These are phyloP conservation scores for Nowickia ferox DNA, from an alignment of 2,888 invertebrate genomes.

Conservation along the genomic window DNA sequence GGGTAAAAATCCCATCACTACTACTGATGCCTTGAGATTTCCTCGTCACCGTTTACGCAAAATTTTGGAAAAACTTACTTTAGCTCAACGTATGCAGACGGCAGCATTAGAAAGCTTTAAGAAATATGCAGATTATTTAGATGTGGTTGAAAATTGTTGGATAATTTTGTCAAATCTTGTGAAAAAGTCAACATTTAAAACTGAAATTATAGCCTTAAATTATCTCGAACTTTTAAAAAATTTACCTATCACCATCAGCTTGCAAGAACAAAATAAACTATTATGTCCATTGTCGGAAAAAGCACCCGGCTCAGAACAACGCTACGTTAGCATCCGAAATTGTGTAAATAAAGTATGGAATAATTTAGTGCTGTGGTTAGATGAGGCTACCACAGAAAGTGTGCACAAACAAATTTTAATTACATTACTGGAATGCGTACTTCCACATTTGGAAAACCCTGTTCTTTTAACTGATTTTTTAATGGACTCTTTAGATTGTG, in stretches of 20 bases:
- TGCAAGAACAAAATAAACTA: conserved; percentile 77
- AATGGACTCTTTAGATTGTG: conserved; percentile 93
- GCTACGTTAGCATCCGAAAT: conserved; percentile 84
- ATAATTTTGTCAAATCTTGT: conserved; percentile 85
- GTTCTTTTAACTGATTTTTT: conserved; percentile 95
- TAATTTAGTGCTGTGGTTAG: conserved; percentile 86
- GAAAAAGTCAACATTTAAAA: conserved; percentile 84
- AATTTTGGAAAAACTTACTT: conserved; percentile 87
- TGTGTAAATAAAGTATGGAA: conserved; percentile 90
- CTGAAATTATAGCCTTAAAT: conserved; percentile 86
- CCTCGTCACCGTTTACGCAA: conserved; percentile 88
- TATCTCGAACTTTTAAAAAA: conserved; percentile 87
- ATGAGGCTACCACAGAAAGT: conserved; percentile 85
- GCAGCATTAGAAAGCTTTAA: conserved; percentile 88
- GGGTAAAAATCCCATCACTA: conserved; percentile 86
- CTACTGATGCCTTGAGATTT: conserved; percentile 85
- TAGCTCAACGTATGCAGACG: conserved; percentile 85
- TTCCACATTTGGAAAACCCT: conserved; percentile 92
- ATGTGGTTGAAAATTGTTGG: conserved; percentile 90
- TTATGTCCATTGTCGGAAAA: conserved; percentile 82
- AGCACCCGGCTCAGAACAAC: conserved; percentile 78
- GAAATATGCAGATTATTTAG: conserved; percentile 89
- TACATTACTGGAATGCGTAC: conserved; percentile 91
- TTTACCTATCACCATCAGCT: conserved; percentile 82
- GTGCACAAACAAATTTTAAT: conserved; percentile 91